Evolutionary conservation across 2,888 invertebrate genomes (phyloP).

Genomic region (Oscheius sp.): DNA sequence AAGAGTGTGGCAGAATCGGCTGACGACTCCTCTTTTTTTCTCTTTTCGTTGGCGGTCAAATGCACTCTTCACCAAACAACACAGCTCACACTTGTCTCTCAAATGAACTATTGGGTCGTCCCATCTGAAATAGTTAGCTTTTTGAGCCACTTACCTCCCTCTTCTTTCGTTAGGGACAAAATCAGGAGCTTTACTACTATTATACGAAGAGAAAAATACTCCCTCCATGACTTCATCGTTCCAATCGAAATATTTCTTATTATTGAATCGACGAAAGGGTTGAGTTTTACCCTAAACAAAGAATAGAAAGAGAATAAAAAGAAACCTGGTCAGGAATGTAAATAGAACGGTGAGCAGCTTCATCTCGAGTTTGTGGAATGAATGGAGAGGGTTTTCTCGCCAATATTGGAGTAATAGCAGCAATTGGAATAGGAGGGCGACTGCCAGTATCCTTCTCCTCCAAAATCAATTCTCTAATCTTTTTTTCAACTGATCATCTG

Average conservation of each 20-base stretch:
- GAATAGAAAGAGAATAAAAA: background rate
- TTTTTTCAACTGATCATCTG: background rate
- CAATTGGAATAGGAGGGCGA: background rate
- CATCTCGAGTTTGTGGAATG: background rate
- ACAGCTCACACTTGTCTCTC: constrained; percentile 16
- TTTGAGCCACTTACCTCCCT: background rate
- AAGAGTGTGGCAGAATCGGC: background rate
- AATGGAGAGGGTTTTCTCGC: background rate
- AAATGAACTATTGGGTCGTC: constrained; percentile 8
- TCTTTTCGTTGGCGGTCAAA: constrained; percentile 2
- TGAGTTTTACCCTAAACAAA: background rate
- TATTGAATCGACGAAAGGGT: background rate
- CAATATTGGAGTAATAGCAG: background rate
- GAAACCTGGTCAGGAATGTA: background rate
- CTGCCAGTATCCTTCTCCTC: constrained; percentile 4
- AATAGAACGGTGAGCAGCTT: background rate
- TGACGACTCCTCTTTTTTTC: background rate
- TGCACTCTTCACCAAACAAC: constrained; percentile 8
- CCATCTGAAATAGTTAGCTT: background rate
- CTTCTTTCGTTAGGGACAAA: background rate
- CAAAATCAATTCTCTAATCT: background rate
- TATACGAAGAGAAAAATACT: too few species aligned
- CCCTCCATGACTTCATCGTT: constrained; percentile 2
- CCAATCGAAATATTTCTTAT: constrained; percentile 14
- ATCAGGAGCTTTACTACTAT: background rate